phyloP scores from a whole-genome alignment of 2,797 vertebrate genomes.

The Cephalopachus bancanus region DNA sequence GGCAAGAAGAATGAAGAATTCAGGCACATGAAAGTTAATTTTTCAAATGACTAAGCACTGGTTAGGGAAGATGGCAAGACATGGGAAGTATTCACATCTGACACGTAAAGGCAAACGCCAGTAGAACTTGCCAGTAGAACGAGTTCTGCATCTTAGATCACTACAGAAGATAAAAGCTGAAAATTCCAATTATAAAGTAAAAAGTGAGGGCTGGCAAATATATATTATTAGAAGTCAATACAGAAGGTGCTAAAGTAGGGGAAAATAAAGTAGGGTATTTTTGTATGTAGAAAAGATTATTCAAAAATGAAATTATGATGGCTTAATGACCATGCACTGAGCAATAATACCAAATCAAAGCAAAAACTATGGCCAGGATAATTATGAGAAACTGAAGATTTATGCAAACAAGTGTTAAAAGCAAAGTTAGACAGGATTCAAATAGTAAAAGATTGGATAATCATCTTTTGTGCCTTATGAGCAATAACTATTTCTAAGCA shows the following conservation, averaged over 20 bases:
- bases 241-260: slow-evolving; percentile 4
- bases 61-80: not conserved
- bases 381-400: slow-evolving; percentile 16
- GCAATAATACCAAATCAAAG: not conserved
- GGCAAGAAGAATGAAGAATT: not conserved
- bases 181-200: not conserved
- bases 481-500: not conserved
- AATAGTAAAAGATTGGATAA: not conserved
- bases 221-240: not conserved
- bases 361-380: not conserved
- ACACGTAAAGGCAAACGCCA: not conserved
- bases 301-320: not conserved
- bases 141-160: not conserved
- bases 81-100: not conserved
- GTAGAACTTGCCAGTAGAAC: not conserved
- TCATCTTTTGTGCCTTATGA: not conserved
- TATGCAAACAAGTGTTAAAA: slow-evolving; percentile 2
- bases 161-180: not conserved
- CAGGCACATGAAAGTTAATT: not conserved
- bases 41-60: not conserved
- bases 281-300: too few species aligned
- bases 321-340: not conserved
- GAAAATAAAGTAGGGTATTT: not conserved
- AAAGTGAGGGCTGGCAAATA: not conserved
- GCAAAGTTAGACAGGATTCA: not conserved